phyloP scores from a whole-genome alignment of 1,140 invertebrate genomes.

The Helicoverpa zea region DNA sequence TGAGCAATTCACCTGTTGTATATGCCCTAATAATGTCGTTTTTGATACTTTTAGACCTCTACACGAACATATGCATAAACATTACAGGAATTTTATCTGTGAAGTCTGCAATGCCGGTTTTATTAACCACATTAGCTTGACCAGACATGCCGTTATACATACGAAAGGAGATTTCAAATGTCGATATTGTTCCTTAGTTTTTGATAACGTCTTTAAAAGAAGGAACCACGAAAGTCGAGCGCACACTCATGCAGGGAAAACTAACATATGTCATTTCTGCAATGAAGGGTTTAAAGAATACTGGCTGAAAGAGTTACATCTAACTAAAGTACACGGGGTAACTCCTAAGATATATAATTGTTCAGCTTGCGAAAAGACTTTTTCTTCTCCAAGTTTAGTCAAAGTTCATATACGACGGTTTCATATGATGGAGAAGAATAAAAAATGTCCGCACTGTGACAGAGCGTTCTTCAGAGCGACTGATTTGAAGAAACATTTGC shows the following conservation, averaged over 20 bases:
- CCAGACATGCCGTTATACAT: conserved; percentile 43
- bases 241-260: not conserved
- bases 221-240: conserved; percentile 31
- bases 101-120: conserved; percentile 31
- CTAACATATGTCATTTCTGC: conserved; percentile 37
- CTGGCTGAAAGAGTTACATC: conserved; percentile 26
- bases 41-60: conserved; percentile 14
- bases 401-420: conserved; percentile 64
- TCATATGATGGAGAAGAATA: conserved; percentile 64
- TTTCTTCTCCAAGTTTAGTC: conserved; percentile 56
- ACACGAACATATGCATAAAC: conserved; percentile 43
- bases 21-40: conserved; percentile 34
- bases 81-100: conserved; percentile 36
- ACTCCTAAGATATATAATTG: conserved; percentile 23
- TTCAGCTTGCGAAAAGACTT: conserved; percentile 56
- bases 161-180: conserved; percentile 58
- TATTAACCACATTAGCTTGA: not conserved
- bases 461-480: conserved; percentile 70
- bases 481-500: conserved; percentile 66
- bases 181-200: not conserved
- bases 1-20: conserved; percentile 2
- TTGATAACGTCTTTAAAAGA: conserved; percentile 28
- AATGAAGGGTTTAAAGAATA: conserved; percentile 29
- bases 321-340: conserved; percentile 28
- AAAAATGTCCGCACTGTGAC: conserved; percentile 73